Evolutionary conservation across 2,888 invertebrate genomes (phyloP).

Genomic region (Drosophila austrosaltans): DNA sequence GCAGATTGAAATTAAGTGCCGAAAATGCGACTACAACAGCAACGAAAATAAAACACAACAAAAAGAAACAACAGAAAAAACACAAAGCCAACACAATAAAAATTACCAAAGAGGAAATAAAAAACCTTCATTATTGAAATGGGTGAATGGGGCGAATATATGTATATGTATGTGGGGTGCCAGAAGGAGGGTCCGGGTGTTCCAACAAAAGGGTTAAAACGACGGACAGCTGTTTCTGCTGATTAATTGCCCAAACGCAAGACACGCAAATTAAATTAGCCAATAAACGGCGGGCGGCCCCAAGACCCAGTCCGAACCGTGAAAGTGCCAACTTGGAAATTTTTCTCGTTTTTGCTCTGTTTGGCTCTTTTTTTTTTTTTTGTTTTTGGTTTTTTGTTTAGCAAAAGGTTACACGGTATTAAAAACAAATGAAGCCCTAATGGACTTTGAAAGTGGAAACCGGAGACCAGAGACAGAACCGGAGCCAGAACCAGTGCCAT

Average conservation of each 20-base stretch:
- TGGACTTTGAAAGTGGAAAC: slow-evolving; percentile 64
- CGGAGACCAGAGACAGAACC: slow-evolving; percentile 16
- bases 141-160: background rate
- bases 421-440: slow-evolving; percentile 79
- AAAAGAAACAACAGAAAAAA: slow-evolving; percentile 1
- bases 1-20: slow-evolving; percentile 64
- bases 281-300: slow-evolving; percentile 74
- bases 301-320: slow-evolving; percentile 54
- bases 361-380: slow-evolving; percentile 51
- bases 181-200: background rate
- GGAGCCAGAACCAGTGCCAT: slow-evolving; percentile 24
- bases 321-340: slow-evolving; percentile 73
- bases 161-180: background rate
- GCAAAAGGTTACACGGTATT: slow-evolving; percentile 77
- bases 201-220: slow-evolving; percentile 64
- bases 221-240: slow-evolving; percentile 76
- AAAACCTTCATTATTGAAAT: background rate
- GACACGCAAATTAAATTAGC: slow-evolving; percentile 80
- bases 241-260: slow-evolving; percentile 78
- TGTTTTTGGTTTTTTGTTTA: slow-evolving; percentile 65
- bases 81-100: slow-evolving; percentile 1
- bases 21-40: slow-evolving; percentile 47
- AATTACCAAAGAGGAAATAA: slow-evolving; percentile 11
- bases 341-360: slow-evolving; percentile 16
- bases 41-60: slow-evolving; percentile 20